Evolutionary conservation across 2,888 invertebrate species (phyloP).

Genomic region (Colostygia pectinataria): DNA sequence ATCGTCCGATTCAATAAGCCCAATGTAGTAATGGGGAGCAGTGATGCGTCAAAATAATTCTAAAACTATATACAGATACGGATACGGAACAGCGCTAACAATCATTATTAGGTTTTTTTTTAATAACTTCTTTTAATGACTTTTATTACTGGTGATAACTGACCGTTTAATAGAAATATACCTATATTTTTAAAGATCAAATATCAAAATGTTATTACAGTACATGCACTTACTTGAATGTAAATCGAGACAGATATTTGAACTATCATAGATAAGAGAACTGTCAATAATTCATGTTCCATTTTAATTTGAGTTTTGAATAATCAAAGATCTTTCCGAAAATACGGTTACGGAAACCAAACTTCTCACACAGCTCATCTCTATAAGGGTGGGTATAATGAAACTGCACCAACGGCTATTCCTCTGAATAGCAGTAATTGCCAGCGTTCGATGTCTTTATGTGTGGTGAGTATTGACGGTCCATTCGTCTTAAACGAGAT

Average conservation of each 20-base stretch:
- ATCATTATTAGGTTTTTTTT: not conserved
- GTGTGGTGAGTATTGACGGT: slow-evolving; percentile 37
- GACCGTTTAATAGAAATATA: no score
- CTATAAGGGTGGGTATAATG: slow-evolving; percentile 68
- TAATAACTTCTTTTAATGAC: not conserved
- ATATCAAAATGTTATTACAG: no score
- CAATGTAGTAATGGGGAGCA: slow-evolving; percentile 35
- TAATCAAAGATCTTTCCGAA: no score
- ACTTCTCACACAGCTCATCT: not conserved
- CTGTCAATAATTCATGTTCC: no score
- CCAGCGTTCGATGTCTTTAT: slow-evolving; percentile 57
- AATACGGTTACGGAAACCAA: slow-evolving; percentile 8
- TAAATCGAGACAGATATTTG: no score
- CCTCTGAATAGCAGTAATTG: slow-evolving; percentile 73
- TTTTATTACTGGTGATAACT: no score
- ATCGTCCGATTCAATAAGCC: slow-evolving; percentile 80
- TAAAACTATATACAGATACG: not conserved
- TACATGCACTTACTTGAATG: no score
- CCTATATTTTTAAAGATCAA: no score
- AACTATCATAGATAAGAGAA: no score
- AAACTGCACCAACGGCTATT: slow-evolving; percentile 74
- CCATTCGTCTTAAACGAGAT: slow-evolving; percentile 28
- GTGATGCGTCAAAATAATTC: not conserved
- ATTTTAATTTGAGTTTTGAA: no score
- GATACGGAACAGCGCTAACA: not conserved